These are phyloP conservation scores for Trematomus bernacchii DNA, from an alignment of 2,797 vertebrate genomes.

Conservation along the genomic window DNA sequence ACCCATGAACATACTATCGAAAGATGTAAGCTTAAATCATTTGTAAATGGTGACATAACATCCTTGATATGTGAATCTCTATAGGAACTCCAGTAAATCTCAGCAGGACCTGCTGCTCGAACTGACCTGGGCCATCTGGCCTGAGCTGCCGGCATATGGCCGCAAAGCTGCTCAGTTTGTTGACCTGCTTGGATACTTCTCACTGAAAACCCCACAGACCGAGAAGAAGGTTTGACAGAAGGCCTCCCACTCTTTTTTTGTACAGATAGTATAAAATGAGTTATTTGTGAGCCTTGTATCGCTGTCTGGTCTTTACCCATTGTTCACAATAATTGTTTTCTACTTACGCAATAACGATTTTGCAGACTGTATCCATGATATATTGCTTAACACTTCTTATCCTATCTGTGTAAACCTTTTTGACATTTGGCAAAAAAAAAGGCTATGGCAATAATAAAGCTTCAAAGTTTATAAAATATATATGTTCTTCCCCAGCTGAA, in stretches of 20 bases:
- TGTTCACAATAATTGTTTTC: not conserved
- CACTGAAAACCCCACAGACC: slow-evolving; percentile 97
- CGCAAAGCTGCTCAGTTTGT: slow-evolving; percentile 99
- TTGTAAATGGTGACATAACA: not conserved
- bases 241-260: fast-evolving
- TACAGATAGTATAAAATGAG: not conserved
- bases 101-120: slow-evolving; percentile 97
- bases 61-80: not conserved
- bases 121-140: slow-evolving; percentile 99
- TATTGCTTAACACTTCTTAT: not conserved
- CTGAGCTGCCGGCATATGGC: slow-evolving; percentile 98
- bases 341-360: not conserved
- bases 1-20: not conserved
- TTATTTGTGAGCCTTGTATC: not conserved
- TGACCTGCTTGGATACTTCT: slow-evolving; percentile 98
- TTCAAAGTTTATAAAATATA: not conserved
- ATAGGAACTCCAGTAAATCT: slow-evolving; percentile 96
- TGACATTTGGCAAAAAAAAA: slow-evolving; percentile 3
- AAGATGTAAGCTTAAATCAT: not conserved
- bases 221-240: slow-evolving; percentile 93
- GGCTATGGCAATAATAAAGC: not conserved
- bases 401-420: not conserved
- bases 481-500: slow-evolving; percentile 86
- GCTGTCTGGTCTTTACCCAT: not conserved
- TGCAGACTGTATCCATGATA: not conserved